A percentile compares a stretch with the other conserved stretches of the same genome.
Conservation (phyloP, 2,113 vertebrate species). For the Urocolius indicus region DNA sequence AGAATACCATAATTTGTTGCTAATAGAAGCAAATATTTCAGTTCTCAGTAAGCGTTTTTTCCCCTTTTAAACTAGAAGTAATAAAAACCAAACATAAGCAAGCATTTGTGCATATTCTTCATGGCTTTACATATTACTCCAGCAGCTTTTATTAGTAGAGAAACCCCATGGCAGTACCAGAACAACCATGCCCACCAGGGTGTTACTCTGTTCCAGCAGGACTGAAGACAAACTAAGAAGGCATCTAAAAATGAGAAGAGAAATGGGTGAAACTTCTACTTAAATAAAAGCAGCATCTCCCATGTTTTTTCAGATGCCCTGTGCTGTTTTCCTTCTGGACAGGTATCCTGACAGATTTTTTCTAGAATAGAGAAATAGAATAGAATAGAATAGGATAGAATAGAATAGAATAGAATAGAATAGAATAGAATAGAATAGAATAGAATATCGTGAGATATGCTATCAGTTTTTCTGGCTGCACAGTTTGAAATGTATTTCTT, state of each 20-base stretch:
- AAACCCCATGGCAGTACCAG: not conserved
- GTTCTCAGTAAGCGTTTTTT: not conserved
- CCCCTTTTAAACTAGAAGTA: not conserved
- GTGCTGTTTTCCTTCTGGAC: not conserved
- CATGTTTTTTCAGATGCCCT: fast-evolving
- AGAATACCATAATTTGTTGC: not conserved
- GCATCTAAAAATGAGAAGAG: not conserved
- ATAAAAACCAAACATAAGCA: not conserved
- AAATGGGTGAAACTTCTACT: not conserved
- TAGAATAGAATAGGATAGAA: too few relatives aligned
- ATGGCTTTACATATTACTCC: not conserved
- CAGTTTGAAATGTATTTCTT: not conserved
- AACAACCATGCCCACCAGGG: not conserved
- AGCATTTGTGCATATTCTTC: not conserved
- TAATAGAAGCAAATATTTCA: constrained; percentile 2
- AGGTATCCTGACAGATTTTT: not conserved
- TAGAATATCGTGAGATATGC: too few relatives aligned
- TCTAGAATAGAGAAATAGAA: not conserved
- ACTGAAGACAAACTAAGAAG: not conserved
- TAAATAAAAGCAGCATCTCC: not conserved
- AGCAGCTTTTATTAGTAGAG: not conserved
- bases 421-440: too few relatives aligned
- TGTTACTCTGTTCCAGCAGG: not conserved
- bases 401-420: too few relatives aligned
- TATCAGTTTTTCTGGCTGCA: not conserved